Percentiles rank a stretch among this genome's conserved stretches.
These are phyloP conservation scores for Heliconius erato DNA, from an alignment of 2,888 invertebrate genomes.

Conservation along the genomic window DNA sequence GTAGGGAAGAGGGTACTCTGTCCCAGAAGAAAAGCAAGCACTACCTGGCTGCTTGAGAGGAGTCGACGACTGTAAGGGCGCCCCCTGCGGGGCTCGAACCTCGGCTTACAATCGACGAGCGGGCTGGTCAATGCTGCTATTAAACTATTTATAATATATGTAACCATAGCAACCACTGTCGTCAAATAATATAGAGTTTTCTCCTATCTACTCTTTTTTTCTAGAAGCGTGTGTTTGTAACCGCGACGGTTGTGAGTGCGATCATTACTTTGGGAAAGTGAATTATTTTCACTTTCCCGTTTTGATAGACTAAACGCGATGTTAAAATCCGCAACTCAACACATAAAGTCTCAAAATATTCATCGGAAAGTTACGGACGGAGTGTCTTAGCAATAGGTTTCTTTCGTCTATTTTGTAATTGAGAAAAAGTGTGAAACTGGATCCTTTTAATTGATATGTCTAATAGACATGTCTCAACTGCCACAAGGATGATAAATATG, in stretches of 20 bases:
- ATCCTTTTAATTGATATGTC: background rate
- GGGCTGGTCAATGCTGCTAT: background rate
- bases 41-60: too few species aligned
- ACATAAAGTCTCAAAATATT: background rate
- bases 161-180: background rate
- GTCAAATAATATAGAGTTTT: background rate
- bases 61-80: too few species aligned
- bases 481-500: constrained; percentile 5
- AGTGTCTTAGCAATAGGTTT: background rate
- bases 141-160: background rate
- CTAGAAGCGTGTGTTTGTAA: background rate
- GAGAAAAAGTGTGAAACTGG: background rate
- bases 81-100: too few species aligned
- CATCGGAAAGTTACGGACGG: background rate
- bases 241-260: background rate
- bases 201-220: background rate
- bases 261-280: background rate
- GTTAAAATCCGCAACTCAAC: background rate
- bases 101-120: too few species aligned
- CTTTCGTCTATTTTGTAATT: background rate
- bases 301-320: too few species aligned
- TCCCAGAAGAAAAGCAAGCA: too few species aligned
- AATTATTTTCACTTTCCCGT: too few species aligned
- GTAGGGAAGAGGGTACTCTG: too few species aligned
- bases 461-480: background rate